A percentile compares a stretch with the other conserved stretches of the same genome.
Conservation (phyloP, 2,888 invertebrate genomes). For the Rhagonycha fulva region DNA sequence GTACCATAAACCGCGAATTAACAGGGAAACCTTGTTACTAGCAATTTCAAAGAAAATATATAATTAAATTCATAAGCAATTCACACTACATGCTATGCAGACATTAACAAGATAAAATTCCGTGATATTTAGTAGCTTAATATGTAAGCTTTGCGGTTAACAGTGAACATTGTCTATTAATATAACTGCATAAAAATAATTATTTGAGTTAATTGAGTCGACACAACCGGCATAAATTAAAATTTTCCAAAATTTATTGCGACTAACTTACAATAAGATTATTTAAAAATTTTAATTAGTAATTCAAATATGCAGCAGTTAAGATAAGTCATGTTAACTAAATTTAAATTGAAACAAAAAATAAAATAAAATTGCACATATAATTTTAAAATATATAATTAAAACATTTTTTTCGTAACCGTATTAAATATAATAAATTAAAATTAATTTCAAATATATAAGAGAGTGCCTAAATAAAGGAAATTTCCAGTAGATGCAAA, state of each 20-base stretch:
- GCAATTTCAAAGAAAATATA: slow-evolving; percentile 7
- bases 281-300: neutral
- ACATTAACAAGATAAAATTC: slow-evolving; percentile 14
- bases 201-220: neutral
- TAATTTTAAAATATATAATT: neutral
- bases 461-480: neutral
- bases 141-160: slow-evolving; percentile 8
- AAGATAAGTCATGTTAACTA: neutral
- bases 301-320: neutral
- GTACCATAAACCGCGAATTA: slow-evolving; percentile 8
- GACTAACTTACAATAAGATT: neutral
- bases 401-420: neutral
- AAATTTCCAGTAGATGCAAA: neutral
- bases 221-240: neutral
- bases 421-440: neutral
- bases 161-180: slow-evolving; percentile 5
- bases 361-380: neutral
- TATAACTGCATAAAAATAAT: slow-evolving; percentile 20
- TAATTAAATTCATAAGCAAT: slow-evolving; percentile 11
- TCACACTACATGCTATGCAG: slow-evolving; percentile 13
- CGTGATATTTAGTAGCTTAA: slow-evolving; percentile 9
- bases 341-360: neutral
- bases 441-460: neutral
- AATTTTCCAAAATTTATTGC: neutral
- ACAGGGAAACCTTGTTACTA: slow-evolving; percentile 9